Evolutionary conservation across 1,140 invertebrate species (phyloP), one percentile per base, ranked within the genome.

Genomic region (Antheraea mylitta): DNA sequence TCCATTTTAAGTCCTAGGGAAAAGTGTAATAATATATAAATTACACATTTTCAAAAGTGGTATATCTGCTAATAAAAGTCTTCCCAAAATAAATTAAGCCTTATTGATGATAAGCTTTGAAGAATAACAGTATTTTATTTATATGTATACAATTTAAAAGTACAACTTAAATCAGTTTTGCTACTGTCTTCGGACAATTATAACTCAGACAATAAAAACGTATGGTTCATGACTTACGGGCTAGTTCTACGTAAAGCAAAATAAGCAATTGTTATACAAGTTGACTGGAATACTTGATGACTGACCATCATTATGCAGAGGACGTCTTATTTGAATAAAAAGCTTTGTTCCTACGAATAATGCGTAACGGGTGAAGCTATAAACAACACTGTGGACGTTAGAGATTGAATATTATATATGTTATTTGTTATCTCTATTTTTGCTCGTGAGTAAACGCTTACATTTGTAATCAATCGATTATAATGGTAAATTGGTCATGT

Each of bases 231-330:
- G 65, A 66, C 45, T 66, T 36, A 66, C 59, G 64, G 11, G 64
- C 18, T 59, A 30, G 36, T 66, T 58, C 48, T 58, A 66, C 4
- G 53, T 66, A 66, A 58, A 66, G 30, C 58, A 59, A 58, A 66
- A 66, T 38, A 59, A 58, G 65, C 65, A 66, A 66, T 66, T 66
- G 65, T 66, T 66, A 37, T 59, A 66, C 22, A 30, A 36, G 22
- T 37, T 37, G 64, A 65, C 36, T 53, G 13, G 48, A 58, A 66
- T 66, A 66, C 65, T 13, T 59, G 65, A 66, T 66, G 22, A 66
- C n/a, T 66, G 18, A 59, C 16, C 18, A 66, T 66, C 65, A 66
- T 53, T 66, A 66, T 66, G 65, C 65, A 16, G n/a, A 30, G 16
- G n/a, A 59, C 65, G 48, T 66, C 30, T 58, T 22, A 59, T 66